Conservation (phyloP, 1,140 invertebrate species). For the Diachasma alloeum region DNA sequence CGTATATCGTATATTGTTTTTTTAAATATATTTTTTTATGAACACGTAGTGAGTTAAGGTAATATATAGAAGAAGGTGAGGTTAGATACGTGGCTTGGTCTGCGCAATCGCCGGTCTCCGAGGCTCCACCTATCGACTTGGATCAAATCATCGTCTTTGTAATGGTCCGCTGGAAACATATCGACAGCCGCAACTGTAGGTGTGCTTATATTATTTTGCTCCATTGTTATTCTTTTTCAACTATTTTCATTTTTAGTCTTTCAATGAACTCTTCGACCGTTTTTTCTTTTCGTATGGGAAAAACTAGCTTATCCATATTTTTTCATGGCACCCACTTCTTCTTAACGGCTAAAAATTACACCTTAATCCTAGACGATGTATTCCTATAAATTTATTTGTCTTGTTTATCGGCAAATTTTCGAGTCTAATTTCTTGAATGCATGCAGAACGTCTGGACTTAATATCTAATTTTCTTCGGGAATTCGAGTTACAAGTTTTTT, state of each 20-base stretch:
- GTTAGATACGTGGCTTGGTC: slow-evolving; percentile 67
- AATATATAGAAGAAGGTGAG: slow-evolving; percentile 66
- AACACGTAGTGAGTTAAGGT: slow-evolving; percentile 54
- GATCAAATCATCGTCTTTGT: slow-evolving; percentile 64
- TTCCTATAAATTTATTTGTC: not conserved
- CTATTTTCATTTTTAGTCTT: not conserved
- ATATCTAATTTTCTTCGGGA: too few species aligned
- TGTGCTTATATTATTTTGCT: slow-evolving; percentile 15
- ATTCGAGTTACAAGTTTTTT: too few species aligned
- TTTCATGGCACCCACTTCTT: not conserved
- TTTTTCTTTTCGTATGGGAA: not conserved
- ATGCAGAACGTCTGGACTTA: not conserved
- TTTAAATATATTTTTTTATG: slow-evolving; percentile 48
- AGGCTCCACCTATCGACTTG: slow-evolving; percentile 66
- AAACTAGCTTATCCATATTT: not conserved
- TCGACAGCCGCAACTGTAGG: slow-evolving; percentile 64
- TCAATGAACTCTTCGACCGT: not conserved
- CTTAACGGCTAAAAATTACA: not conserved
- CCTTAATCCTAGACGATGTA: not conserved
- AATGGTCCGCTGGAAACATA: slow-evolving; percentile 66
- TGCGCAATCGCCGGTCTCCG: slow-evolving; percentile 62
- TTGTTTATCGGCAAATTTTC: not conserved
- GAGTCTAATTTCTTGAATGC: not conserved
- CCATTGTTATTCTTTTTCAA: slow-evolving; percentile 2
- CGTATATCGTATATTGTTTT: slow-evolving; percentile 36